Base-by-base conservation (phyloP, 1,140 invertebrate species). In the Lethrus apterus region DNA sequence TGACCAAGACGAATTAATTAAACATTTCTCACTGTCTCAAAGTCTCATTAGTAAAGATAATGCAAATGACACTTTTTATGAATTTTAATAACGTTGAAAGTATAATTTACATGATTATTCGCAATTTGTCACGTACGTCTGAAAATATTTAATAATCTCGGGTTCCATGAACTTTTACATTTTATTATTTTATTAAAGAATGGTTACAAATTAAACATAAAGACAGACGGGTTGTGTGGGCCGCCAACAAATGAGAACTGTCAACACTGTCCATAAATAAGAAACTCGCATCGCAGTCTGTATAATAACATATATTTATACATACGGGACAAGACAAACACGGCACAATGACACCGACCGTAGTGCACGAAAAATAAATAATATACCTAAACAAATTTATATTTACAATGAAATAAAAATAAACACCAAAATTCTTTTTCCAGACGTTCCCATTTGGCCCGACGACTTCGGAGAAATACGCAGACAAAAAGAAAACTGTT, bases 231-330 rank as follows among this genome's bases (percentile, higher is more conserved):
- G 53, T 17, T 56, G 58, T 61, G 59, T 62, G 59, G 59, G 59
- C 57, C 46, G 55, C 24, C 51, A 55, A 62, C 59, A 62, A 62
- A 62, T 59, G 59, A 58, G 59, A 62, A 56, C 48, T 58, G 59
- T 62, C 59, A 62, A 62, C 59, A 62, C 55, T 58, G 57, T 59
- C 55, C 59, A 48, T 42, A 48, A 43, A 48, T 48, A 43, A 48
- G 38, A 43, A 48, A 34, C 19, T 43, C 43, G 45, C 45, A 32
- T 30, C 35, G 42, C 18, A 20, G 33, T 46, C 29, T 41, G 11
- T 35, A 26, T 20, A 47, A 47, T 47, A 47, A 40, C 35, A 32
- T 47, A 29, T 42, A 36, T 36, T 20, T 29, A 20, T 44, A 32
- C 15, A 44, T 13, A 44, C 20, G 14, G 40, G 38, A 32, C 38